Conservation (phyloP, 2,113 vertebrate species). For the Campylorhamphus procurvoides region DNA sequence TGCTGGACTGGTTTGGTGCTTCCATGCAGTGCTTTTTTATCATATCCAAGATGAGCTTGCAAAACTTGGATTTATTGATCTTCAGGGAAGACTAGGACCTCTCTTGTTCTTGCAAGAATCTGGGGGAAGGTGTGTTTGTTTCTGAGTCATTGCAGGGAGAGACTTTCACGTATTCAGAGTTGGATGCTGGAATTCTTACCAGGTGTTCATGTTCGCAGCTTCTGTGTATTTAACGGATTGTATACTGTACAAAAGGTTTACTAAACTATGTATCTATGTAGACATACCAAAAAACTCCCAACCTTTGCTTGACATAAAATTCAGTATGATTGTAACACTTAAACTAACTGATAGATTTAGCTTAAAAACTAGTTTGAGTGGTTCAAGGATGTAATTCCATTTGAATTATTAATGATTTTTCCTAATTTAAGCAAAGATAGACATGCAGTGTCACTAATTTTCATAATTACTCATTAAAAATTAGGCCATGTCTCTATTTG, state of each 20-base stretch:
- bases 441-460: background rate
- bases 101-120: background rate
- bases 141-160: background rate
- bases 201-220: background rate
- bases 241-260: background rate
- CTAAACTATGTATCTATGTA: background rate
- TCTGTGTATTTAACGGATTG: background rate
- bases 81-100: background rate
- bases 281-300: background rate
- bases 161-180: background rate
- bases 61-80: background rate
- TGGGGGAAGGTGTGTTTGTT: background rate
- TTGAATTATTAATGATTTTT: background rate
- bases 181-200: background rate
- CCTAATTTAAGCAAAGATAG: background rate
- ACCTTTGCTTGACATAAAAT: background rate
- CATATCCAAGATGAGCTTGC: background rate
- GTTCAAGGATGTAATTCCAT: background rate
- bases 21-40: background rate
- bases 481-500: background rate
- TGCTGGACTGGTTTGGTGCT: background rate
- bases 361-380: background rate
- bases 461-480: slow-evolving; percentile 18
- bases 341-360: background rate
- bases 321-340: background rate